Evolutionary conservation across 2,113 vertebrate species (phyloP), one percentile per base, ranked within the genome.

Genomic region (Tachysurus fulvidraco): DNA sequence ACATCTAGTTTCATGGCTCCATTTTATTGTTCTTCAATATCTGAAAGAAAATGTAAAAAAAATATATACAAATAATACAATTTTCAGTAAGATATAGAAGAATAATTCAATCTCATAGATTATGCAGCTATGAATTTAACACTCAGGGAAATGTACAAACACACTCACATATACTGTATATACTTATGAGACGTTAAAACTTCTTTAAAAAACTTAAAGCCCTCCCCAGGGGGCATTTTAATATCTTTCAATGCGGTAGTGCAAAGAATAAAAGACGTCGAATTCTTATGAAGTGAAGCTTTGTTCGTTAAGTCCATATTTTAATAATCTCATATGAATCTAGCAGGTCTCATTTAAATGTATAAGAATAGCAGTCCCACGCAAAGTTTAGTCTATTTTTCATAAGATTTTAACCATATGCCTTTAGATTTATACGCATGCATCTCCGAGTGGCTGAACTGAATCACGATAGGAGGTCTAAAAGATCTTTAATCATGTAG

Each of bases 261-360:
- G 44, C 41, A 83, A 67, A 54, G 25, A 52, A 83, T 21, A 65
- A 83, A 83, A 54, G 62, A 44, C 1, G 9, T 30, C 10, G 17
- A 69, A 69, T 83, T 28, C n/a, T 83, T 69, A 54, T 83, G 44
- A 83, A 54, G 46, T 83, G n/a, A 30, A 83, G 77, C 73, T 36
- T 79, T 79, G 44, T 78, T 52, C 11, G 10, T 5, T 30, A 52
- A 0, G 8, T 19, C 6, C 52, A 79, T 21, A 17, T 79, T 74
- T 57, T 79, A 36, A 36, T 30, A 55, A 79, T 79, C 55, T 57
- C 14, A 19, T 19, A n/a, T 55, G 76, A 78, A 57, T 14, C 52
- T 28, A 52, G 6, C 16, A 28, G 2, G n/a, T 17, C n/a, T 79
- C 76, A 57, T 79, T 79, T 79, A 17, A 55, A 79, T 79, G 9